These are phyloP conservation scores for Gerris lacustris DNA, from an alignment of 2,888 invertebrate species.

Conservation along the genomic window DNA sequence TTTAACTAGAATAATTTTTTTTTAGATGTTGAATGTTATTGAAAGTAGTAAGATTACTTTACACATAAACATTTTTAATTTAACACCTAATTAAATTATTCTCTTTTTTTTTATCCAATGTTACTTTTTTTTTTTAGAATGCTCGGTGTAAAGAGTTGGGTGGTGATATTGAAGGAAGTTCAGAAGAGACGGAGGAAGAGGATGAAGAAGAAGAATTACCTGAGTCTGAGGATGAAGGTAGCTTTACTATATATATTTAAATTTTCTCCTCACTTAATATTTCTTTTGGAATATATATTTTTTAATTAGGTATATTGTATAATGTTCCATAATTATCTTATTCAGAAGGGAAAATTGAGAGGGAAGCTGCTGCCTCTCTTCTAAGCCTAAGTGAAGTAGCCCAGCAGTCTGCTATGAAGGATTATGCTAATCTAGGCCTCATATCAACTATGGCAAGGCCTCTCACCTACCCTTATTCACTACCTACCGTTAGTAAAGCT, in stretches of 20 bases:
- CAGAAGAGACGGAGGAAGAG: conserved; percentile 35
- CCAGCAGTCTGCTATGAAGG: conserved; percentile 32
- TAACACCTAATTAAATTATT: not conserved
- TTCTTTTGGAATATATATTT: no score
- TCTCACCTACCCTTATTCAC: conserved; percentile 30
- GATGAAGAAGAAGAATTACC: conserved; percentile 36
- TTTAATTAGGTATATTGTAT: no score
- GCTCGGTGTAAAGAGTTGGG: conserved; percentile 20
- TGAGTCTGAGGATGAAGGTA: conserved; percentile 34
- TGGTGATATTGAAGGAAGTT: conserved; percentile 36
- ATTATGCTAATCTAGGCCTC: conserved; percentile 32
- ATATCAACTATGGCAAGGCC: conserved; percentile 44
- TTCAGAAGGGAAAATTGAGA: no score
- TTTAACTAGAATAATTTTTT: not conserved
- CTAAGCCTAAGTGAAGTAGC: conserved; percentile 55
- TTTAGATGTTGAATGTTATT: not conserved
- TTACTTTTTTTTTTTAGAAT: conserved; percentile 11
- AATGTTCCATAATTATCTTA: no score
- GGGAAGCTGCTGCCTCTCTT: conserved; percentile 73
- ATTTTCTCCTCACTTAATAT: not conserved
- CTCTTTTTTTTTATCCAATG: not conserved
- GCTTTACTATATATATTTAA: conserved; percentile 10
- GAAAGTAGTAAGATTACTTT: not conserved
- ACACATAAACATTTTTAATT: not conserved
- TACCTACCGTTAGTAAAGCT: no score